A percentile compares a stretch with the other conserved stretches of the same genome.
Conservation (phyloP, 1,140 invertebrate genomes). For the Rhysida immarginata region DNA sequence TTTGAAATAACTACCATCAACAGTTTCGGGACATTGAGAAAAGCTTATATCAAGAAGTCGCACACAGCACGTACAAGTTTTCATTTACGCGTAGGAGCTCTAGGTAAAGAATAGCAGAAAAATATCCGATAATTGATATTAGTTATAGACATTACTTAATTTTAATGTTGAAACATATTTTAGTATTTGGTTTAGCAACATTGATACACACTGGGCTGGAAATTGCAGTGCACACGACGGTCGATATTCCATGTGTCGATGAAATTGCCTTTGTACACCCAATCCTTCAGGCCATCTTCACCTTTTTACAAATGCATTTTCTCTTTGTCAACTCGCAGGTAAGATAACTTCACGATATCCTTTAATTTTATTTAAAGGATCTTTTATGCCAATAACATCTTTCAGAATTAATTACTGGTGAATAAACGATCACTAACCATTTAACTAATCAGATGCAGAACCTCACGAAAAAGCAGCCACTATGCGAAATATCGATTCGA, state of each 20-base stretch:
- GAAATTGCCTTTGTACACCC: conserved; percentile 44
- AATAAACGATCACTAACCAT: too few species aligned
- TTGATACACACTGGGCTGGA: conserved; percentile 48
- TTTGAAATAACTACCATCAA: conserved; percentile 25
- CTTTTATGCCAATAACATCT: too few species aligned
- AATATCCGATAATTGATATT: too few species aligned
- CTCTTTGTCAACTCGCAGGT: conserved; percentile 53
- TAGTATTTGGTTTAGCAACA: conserved; percentile 49
- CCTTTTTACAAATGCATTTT: conserved; percentile 52
- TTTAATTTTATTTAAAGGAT: too few species aligned
- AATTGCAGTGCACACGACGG: conserved; percentile 45
- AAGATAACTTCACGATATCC: too few species aligned
- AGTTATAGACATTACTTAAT: too few species aligned
- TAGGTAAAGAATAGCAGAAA: conserved; percentile 32
- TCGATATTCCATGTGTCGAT: conserved; percentile 38
- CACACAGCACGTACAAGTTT: conserved; percentile 43
- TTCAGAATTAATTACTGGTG: too few species aligned
- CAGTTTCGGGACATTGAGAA: conserved; percentile 40
- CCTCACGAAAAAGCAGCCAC: too few species aligned
- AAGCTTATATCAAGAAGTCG: conserved; percentile 38
- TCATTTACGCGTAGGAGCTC: conserved; percentile 47
- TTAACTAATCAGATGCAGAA: too few species aligned
- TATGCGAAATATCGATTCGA: too few species aligned
- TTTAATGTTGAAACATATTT: too few species aligned
- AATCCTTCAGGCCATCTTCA: conserved; percentile 48